Percentiles rank a stretch among this genome's conserved stretches.
Conservation (phyloP, 2,113 vertebrate genomes). For the Vanacampus margaritifer region DNA sequence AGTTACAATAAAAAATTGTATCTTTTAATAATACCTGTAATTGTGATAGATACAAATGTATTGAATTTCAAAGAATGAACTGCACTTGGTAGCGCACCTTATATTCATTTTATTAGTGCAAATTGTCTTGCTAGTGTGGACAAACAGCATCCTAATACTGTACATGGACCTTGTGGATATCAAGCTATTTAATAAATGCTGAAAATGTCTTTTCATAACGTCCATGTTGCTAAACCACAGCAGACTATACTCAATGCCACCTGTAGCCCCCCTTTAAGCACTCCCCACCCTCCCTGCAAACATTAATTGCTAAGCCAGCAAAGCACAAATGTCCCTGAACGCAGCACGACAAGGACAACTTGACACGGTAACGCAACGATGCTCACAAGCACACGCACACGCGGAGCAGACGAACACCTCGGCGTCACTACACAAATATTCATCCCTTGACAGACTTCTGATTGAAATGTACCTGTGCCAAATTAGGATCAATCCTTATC, state of each 20-base stretch:
- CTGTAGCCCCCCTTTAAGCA: conserved; percentile 30
- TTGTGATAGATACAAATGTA: background rate
- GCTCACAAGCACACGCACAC: conserved; percentile 6
- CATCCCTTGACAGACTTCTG: background rate
- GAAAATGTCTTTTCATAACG: background rate
- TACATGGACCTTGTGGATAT: background rate
- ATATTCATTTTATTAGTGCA: background rate
- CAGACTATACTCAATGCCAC: conserved; percentile 22
- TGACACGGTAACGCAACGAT: background rate
- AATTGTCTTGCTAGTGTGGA: background rate
- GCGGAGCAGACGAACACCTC: background rate
- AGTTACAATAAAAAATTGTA: background rate
- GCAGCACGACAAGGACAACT: background rate
- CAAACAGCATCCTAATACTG: background rate
- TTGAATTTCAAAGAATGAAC: background rate
- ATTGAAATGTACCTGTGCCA: too few relatives aligned
- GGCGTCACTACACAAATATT: conserved; percentile 6
- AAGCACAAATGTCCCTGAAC: conserved; percentile 26
- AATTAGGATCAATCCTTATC: too few relatives aligned
- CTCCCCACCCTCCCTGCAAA: conserved; percentile 12
- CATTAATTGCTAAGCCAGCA: conserved; percentile 32
- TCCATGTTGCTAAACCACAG: conserved; percentile 48
- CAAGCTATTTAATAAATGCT: background rate
- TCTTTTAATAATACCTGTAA: background rate
- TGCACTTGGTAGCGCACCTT: background rate